These are phyloP conservation scores for Aphelinus atriplicis DNA, from an alignment of 1,140 invertebrate species.

Conservation along the genomic window DNA sequence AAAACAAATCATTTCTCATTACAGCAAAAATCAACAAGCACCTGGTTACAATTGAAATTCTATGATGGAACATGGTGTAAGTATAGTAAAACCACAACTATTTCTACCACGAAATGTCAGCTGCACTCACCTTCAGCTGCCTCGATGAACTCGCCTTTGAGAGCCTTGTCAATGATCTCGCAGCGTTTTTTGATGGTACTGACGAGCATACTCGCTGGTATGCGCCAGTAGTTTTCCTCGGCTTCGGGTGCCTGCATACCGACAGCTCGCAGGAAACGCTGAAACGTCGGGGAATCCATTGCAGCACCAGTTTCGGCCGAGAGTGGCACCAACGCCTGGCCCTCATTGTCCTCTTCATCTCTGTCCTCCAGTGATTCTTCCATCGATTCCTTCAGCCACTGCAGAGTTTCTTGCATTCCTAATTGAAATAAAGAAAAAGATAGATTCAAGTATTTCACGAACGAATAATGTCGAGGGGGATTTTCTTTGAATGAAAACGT, in stretches of 20 bases:
- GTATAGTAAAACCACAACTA: no score
- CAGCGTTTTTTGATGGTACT: conserved; percentile 62
- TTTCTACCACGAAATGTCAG: not conserved
- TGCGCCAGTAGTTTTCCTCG: conserved; percentile 72
- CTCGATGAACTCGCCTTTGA: conserved; percentile 59
- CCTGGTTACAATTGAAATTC: no score
- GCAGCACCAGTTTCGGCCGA: conserved; percentile 68
- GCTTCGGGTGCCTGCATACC: conserved; percentile 71
- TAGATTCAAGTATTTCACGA: not conserved
- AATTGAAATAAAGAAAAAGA: conserved; percentile 25
- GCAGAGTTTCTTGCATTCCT: conserved; percentile 66
- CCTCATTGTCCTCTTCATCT: conserved; percentile 68
- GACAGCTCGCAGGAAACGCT: conserved; percentile 68
- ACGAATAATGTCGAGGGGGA: not conserved
- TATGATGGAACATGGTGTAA: no score
- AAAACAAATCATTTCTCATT: no score
- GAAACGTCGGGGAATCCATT: conserved; percentile 70
- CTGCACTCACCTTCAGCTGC: conserved; percentile 46
- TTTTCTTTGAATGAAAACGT: no score
- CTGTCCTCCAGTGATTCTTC: conserved; percentile 71
- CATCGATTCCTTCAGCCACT: conserved; percentile 72
- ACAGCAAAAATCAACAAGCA: no score
- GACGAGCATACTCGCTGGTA: conserved; percentile 66
- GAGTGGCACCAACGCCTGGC: conserved; percentile 75
- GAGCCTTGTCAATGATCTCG: conserved; percentile 59